Evolutionary conservation across 2,113 vertebrate species (phyloP).

Genomic region (Triplophysa tibetana): DNA sequence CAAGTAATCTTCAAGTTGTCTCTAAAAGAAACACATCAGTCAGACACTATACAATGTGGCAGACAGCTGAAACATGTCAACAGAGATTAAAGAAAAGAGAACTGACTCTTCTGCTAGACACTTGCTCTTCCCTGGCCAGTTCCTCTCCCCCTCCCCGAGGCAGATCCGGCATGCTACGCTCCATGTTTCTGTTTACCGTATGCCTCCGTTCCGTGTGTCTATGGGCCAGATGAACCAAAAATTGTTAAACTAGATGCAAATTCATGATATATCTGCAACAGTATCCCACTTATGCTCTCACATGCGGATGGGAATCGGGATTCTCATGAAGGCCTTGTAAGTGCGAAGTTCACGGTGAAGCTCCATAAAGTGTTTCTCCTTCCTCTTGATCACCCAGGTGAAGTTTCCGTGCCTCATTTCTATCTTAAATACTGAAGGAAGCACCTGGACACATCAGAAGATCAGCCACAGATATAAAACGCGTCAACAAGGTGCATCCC

Average conservation of each 20-base stretch:
- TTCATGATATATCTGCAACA: not conserved
- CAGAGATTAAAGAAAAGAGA: not conserved
- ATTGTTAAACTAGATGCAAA: not conserved
- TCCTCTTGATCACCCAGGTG: constrained; percentile 92
- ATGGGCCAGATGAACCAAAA: constrained; percentile 30
- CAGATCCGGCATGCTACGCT: constrained; percentile 82
- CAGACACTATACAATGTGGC: not conserved
- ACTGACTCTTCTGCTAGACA: constrained; percentile 88
- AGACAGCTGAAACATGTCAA: not conserved
- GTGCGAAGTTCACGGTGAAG: constrained; percentile 87
- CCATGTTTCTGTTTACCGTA: constrained; percentile 74
- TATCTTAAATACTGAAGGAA: constrained; percentile 87
- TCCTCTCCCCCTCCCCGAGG: constrained; percentile 83
- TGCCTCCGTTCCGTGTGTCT: constrained; percentile 89
- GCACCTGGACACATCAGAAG: constrained; percentile 65
- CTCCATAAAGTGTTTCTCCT: constrained; percentile 95
- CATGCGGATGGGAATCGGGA: constrained; percentile 70
- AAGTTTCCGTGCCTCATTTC: constrained; percentile 93
- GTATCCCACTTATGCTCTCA: not conserved
- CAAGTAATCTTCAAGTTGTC: constrained; percentile 95
- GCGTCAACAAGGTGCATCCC: not conserved
- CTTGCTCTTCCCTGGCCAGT: constrained; percentile 83
- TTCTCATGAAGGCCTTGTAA: constrained; percentile 69
- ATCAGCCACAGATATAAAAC: not conserved
- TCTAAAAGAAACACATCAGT: constrained; percentile 71